phyloP scores from a whole-genome alignment of 1,140 invertebrate species.

The Laupala kohalensis region DNA sequence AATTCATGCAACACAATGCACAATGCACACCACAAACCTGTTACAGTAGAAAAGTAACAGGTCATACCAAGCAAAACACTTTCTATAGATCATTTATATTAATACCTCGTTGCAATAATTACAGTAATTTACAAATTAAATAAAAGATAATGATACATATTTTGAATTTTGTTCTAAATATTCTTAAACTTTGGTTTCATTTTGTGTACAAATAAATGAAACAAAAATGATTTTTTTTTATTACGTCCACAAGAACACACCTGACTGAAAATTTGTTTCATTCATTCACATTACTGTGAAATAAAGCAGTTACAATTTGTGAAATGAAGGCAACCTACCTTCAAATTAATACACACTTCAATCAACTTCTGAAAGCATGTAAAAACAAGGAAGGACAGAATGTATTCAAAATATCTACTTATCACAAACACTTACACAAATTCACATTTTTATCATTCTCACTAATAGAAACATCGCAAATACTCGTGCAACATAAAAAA shows the following conservation, averaged over 20 bases:
- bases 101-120: too few relatives aligned
- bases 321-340: slow-evolving; percentile 47
- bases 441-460: neutral
- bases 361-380: slow-evolving; percentile 61
- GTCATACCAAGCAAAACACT: neutral
- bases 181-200: too few relatives aligned
- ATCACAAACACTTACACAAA: slow-evolving; percentile 3
- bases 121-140: too few relatives aligned
- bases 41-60: neutral
- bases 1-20: neutral
- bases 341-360: slow-evolving; percentile 79
- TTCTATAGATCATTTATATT: too few relatives aligned
- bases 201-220: neutral
- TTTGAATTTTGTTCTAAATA: too few relatives aligned
- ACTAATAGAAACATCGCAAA: neutral
- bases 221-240: neutral
- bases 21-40: neutral
- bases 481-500: neutral
- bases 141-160: too few relatives aligned
- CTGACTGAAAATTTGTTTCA: neutral
- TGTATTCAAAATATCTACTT: slow-evolving; percentile 13
- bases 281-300: neutral
- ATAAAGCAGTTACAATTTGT: neutral
- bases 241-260: neutral
- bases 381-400: slow-evolving; percentile 19